phyloP scores from a whole-genome alignment of 2,797 vertebrate species.

The Crax fasciolata region DNA sequence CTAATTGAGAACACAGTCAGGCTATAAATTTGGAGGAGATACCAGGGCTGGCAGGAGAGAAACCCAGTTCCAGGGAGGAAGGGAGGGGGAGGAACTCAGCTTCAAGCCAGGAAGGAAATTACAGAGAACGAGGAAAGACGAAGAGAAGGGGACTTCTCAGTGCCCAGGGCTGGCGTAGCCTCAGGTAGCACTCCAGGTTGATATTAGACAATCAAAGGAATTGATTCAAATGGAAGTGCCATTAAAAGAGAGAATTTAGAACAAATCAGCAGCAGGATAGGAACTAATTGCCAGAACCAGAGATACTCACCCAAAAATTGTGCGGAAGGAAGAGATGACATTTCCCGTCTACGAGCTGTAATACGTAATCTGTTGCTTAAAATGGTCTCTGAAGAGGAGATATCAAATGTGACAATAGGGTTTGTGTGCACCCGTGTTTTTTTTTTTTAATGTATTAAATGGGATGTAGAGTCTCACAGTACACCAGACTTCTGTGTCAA shows the following conservation, averaged over 20 bases:
- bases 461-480: background rate
- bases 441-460: background rate
- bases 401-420: background rate
- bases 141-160: background rate
- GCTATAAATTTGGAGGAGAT: slow-evolving; percentile 53
- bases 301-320: slow-evolving; percentile 2
- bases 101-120: background rate
- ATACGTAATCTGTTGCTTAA: background rate
- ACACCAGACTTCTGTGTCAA: background rate
- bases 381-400: background rate
- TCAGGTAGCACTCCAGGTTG: slow-evolving; percentile 12
- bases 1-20: slow-evolving; percentile 66
- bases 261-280: background rate
- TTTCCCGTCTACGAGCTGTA: background rate
- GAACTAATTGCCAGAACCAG: slow-evolving; percentile 44
- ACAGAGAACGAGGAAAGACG: background rate
- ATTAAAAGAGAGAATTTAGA: slow-evolving; percentile 13
- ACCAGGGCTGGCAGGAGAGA: slow-evolving; percentile 18
- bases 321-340: background rate
- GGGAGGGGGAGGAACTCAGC: background rate
- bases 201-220: slow-evolving; percentile 45
- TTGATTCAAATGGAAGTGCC: slow-evolving; percentile 30
- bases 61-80: background rate
- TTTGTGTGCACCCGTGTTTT: background rate
- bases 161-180: background rate